Evolutionary conservation across 2,888 invertebrate species (phyloP).

Genomic region (Heliconius charithonia): DNA sequence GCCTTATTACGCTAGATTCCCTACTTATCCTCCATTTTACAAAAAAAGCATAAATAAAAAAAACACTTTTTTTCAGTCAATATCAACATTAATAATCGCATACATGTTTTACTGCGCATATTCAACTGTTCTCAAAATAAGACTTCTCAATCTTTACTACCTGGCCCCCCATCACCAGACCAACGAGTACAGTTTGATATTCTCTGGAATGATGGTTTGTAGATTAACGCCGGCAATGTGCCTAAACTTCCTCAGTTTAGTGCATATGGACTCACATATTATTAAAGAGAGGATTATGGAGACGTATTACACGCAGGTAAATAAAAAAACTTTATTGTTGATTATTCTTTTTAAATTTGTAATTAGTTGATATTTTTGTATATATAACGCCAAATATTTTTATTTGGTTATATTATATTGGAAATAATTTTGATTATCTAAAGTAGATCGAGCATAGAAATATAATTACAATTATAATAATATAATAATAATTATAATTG

Average conservation of each 20-base stretch:
- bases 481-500: too few species aligned
- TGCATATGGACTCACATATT: slow-evolving; percentile 99
- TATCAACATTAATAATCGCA: slow-evolving; percentile 95
- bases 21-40: too few species aligned
- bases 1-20: too few species aligned
- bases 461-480: too few species aligned
- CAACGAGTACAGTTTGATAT: slow-evolving; percentile 98
- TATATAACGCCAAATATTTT: too few species aligned
- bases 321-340: slow-evolving; percentile 1
- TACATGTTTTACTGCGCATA: slow-evolving; percentile 99
- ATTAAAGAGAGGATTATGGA: slow-evolving; percentile 91
- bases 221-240: slow-evolving; percentile 99
- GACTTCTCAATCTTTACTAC: slow-evolving; percentile 98
- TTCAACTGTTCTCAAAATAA: slow-evolving; percentile 98
- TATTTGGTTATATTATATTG: too few species aligned
- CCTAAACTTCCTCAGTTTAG: slow-evolving; percentile 97
- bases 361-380: too few species aligned
- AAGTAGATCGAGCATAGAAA: too few species aligned
- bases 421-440: too few species aligned
- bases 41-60: neutral
- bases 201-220: slow-evolving; percentile 99
- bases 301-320: slow-evolving; percentile 97
- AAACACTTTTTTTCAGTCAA: slow-evolving; percentile 82
- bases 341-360: neutral
- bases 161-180: slow-evolving; percentile 99